phyloP scores from a whole-genome alignment of 2,797 vertebrate species.

The Sebastes cheni region DNA sequence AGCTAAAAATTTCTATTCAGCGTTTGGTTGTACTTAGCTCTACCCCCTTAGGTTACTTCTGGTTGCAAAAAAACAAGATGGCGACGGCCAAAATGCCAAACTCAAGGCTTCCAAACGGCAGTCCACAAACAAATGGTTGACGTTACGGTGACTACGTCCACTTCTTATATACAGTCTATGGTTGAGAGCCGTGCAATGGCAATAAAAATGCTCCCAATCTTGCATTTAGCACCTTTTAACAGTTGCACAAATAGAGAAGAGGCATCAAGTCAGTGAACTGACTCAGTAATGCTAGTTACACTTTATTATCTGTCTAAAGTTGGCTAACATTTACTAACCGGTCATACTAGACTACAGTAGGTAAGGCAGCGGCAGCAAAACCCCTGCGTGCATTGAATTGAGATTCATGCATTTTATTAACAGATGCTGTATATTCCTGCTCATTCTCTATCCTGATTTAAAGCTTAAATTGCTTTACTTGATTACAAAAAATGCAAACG shows the following conservation, averaged over 20 bases:
- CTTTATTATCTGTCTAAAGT: neutral
- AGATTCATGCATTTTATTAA: neutral
- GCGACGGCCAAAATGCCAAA: too few relatives aligned
- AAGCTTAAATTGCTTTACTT: neutral
- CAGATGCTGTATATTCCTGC: neutral
- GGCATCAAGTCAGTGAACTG: neutral
- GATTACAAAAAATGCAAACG: neutral
- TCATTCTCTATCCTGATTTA: neutral
- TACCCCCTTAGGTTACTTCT: rapidly evolving
- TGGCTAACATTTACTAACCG: neutral
- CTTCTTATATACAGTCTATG: too few relatives aligned
- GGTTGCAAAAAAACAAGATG: too few relatives aligned
- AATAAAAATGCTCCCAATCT: neutral
- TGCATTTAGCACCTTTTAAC: neutral
- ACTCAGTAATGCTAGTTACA: neutral
- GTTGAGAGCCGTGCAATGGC: too few relatives aligned
- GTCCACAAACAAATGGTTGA: too few relatives aligned
- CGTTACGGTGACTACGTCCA: too few relatives aligned
- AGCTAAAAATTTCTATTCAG: too few relatives aligned
- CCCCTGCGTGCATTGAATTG: neutral
- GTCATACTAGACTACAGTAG: neutral
- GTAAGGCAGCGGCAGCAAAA: neutral
- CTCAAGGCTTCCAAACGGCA: too few relatives aligned
- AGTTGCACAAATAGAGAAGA: neutral
- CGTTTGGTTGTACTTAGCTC: too few relatives aligned